Base-by-base conservation (phyloP, 2,888 invertebrate genomes). In the Ectemnius lituratus region DNA sequence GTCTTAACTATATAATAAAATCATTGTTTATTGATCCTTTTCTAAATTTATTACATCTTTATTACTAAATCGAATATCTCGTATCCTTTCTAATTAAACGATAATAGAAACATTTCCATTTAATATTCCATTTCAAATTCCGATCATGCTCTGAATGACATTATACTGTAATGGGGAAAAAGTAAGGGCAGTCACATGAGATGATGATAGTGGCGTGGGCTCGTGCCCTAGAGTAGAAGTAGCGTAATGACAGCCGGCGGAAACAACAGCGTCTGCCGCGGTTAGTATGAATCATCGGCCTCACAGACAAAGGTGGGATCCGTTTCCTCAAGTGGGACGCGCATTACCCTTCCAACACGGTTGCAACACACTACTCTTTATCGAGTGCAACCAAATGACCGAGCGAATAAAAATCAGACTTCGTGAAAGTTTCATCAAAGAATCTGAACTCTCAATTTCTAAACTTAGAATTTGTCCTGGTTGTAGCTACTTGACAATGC, bases 271-370 rank as follows among this genome's bases (percentile, higher is more conserved):
- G 76, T 80, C 75, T 73, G 71, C 64, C 70, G 67, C 52, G 60
- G 47, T 49, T 16, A 58, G 73, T 16, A 72, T 84, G 84, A 84
- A 80, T 84, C 84, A 84, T 84, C 78, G 70, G 37, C 37, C 52
- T 70, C 68, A 58, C 63, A 65, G 67, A 83, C 69, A 78, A 84
- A 80, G 84, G 79, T 77, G 74, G 73, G 76, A 80, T 80, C 69
- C 81, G 75, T 76, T 82, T 81, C 79, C 73, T 81, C 71, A 62
- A 73, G 65, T 71, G 62, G 75, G 67, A 76, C 71, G 62, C 67
- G 73, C 77, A 79, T 77, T 73, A 67, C 70, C 37, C 37, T 77
- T 67, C 67, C 67, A 79, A 74, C 72, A 59, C 64, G 70, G 67
- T 81, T 81, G 72, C 81, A 63, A 81, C 81, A 81, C 58, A 28